These are phyloP conservation scores for Dermochelys coriacea DNA, from an alignment of 2,797 vertebrate species.

Conservation along the genomic window DNA sequence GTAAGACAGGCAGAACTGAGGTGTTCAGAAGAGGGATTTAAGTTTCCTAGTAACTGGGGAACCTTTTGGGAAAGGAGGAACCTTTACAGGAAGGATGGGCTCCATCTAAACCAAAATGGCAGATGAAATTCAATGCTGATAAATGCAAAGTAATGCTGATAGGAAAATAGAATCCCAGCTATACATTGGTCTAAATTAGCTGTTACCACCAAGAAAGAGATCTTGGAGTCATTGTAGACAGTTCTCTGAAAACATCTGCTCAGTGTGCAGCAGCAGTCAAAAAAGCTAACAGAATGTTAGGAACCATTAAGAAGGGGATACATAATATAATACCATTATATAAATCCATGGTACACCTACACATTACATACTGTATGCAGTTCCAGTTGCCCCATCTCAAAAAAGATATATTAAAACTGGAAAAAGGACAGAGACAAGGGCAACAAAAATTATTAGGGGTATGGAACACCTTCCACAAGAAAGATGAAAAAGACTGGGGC, in stretches of 20 bases:
- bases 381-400: neutral
- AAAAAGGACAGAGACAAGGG: neutral
- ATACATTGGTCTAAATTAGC: neutral
- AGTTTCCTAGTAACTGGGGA: neutral
- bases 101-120: neutral
- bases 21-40: neutral
- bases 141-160: neutral
- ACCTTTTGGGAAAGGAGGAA: neutral
- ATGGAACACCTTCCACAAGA: neutral
- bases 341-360: neutral
- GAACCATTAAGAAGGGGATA: neutral
- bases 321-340: neutral
- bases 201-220: neutral
- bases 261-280: neutral
- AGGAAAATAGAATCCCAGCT: neutral
- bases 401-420: neutral
- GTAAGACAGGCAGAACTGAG: neutral
- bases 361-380: neutral
- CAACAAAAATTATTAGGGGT: neutral
- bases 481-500: too few relatives aligned
- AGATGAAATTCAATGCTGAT: neutral
- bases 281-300: neutral
- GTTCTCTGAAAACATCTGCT: neutral
- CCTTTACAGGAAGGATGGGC: neutral
- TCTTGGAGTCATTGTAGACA: neutral